Evolutionary conservation across 2,888 invertebrate species (phyloP), one percentile per base, ranked within the genome.

Genomic region (Nomada lathburiana): DNA sequence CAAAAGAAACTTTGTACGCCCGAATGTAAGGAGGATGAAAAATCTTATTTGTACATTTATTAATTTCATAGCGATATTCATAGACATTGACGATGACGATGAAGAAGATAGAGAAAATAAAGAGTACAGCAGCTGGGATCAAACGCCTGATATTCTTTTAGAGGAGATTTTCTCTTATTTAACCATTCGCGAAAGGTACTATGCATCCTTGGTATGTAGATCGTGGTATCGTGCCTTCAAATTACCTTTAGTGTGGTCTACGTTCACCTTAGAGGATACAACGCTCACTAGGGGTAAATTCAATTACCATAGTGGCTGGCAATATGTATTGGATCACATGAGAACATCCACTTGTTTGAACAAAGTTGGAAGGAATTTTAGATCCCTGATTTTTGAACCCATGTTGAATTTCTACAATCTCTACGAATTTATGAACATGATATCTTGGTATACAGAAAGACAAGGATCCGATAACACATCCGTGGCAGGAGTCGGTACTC

Each of bases 291-390:
- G 97, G 75, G 95, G 96, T 36, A 96, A 96, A 91, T 97, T 96
- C 92, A 97, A 97, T 90, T 97, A 97, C 89, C 97, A 97, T 92
- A 96, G 96, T 68, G 97, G 97, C 23, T 97, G 97, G 96, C 97
- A 96, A 94, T 95, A 96, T 89, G 96, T 96, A 89, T 93, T 98
- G 88, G 97, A 97, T 94, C 97, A 97, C 91, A 94, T 96, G 90
- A 94, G 97, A 77, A 96, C 97, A 0, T 96, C 97, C 84, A 94
- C 95, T 81, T 97, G 97, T 87, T 94, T 97, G 55, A 95, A 95
- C 60, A 95, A 95, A 83, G 95, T 97, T 36, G 97, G 97, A 0
- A 94, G 94, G 67, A 94, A 96, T 89, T 95, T 97, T 88, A 95
- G 96, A 77, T 95, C 95, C 13, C 94, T 98, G 47, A 95, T 96